These are phyloP conservation scores for Cylindroiulus punctatus DNA, from an alignment of 2,888 invertebrate species.

Conservation along the genomic window DNA sequence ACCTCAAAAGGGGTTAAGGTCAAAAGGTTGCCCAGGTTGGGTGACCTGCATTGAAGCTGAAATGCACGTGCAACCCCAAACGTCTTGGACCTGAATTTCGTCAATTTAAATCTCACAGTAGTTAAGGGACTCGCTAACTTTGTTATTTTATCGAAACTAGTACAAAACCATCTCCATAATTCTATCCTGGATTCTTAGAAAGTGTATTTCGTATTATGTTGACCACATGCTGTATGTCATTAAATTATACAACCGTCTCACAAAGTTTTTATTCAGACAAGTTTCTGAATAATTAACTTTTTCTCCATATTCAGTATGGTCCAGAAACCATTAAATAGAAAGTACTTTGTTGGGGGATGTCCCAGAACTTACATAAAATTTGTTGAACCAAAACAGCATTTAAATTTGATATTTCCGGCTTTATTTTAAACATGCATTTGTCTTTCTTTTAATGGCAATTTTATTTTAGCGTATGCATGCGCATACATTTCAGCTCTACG, in stretches of 20 bases:
- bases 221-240: not conserved
- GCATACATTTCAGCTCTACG: not conserved
- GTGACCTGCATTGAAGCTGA: too few species aligned
- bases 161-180: not conserved
- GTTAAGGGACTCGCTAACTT: too few species aligned
- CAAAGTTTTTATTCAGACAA: not conserved
- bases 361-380: not conserved
- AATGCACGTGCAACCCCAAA: too few species aligned
- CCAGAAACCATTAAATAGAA: slow-evolving; percentile 5
- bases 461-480: not conserved
- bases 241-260: not conserved
- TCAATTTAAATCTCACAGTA: too few species aligned
- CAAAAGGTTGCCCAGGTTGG: too few species aligned
- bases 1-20: too few species aligned
- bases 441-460: not conserved
- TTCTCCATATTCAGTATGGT: not conserved
- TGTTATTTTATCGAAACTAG: not conserved
- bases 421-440: not conserved
- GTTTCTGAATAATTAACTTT: not conserved
- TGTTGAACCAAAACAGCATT: slow-evolving; percentile 12
- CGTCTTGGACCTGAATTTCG: too few species aligned
- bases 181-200: not conserved
- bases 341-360: not conserved
- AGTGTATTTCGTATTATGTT: not conserved
- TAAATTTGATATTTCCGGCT: slow-evolving; percentile 5